Evolutionary conservation across 2,113 vertebrate genomes (phyloP).

Genomic region (Cygnus atratus): DNA sequence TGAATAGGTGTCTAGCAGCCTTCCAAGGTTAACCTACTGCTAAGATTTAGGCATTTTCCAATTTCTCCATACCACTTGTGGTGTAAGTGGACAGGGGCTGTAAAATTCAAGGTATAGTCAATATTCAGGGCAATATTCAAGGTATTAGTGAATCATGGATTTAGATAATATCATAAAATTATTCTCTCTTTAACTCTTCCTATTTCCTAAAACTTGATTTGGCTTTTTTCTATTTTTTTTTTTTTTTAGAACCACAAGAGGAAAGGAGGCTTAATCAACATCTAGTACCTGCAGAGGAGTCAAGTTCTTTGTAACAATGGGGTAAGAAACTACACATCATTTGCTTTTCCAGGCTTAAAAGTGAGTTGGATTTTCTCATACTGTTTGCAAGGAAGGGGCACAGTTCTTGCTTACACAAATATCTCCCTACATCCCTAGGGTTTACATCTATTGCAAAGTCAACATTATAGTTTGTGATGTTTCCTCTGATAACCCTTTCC

Average conservation of each 20-base stretch:
- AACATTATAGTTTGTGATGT: neutral
- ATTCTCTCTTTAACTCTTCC: neutral
- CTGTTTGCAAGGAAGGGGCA: neutral
- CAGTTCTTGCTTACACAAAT: neutral
- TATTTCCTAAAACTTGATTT: neutral
- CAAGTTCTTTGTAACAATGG: neutral
- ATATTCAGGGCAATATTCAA: neutral
- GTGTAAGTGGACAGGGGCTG: neutral
- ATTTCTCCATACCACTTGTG: neutral
- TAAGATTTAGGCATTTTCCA: neutral
- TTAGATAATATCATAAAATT: neutral
- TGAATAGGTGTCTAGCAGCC: neutral
- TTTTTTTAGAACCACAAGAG: too few species aligned
- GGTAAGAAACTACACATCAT: neutral
- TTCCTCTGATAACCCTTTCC: neutral
- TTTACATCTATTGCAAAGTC: neutral
- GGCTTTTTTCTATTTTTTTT: neutral
- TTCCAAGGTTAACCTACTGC: neutral
- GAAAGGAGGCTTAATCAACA: neutral
- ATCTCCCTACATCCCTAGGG: neutral
- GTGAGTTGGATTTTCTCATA: neutral
- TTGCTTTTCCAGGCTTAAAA: neutral
- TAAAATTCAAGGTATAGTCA: neutral
- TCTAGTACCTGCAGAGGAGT: neutral
- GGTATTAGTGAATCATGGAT: neutral